Conservation (phyloP, 2,797 vertebrate genomes). For the Liasis olivaceus region DNA sequence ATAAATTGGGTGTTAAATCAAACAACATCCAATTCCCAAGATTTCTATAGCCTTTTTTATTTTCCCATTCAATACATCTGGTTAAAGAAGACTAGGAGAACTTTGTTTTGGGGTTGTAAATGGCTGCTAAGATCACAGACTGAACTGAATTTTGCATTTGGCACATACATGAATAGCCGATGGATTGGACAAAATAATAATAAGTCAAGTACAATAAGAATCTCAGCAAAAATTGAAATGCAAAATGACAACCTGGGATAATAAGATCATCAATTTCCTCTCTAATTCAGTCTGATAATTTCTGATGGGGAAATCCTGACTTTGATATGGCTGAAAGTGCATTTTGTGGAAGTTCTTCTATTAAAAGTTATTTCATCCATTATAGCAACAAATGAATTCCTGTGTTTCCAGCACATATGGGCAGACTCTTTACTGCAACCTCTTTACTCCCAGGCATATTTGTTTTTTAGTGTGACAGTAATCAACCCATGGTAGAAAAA, state of each 20-base stretch:
- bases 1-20: neutral
- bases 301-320: neutral
- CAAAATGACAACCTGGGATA: conserved; percentile 18
- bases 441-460: neutral
- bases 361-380: neutral
- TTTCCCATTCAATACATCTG: neutral
- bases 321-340: neutral
- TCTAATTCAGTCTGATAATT: neutral
- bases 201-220: conserved; percentile 27
- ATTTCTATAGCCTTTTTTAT: neutral
- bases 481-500: neutral
- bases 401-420: too few relatives aligned
- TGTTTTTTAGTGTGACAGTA: neutral
- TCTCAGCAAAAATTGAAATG: conserved; percentile 17
- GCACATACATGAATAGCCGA: conserved; percentile 19
- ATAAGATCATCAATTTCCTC: neutral
- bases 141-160: conserved; percentile 7
- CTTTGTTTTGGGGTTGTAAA: neutral
- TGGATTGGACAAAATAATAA: conserved; percentile 32
- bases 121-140: neutral
- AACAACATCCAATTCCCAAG: neutral
- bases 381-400: neutral
- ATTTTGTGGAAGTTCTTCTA: neutral
- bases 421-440: neutral
- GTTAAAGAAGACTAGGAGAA: neutral